Evolutionary conservation across 2,113 vertebrate species (phyloP), one percentile per base, ranked within the genome.

Genomic region (Leiothrix lutea): DNA sequence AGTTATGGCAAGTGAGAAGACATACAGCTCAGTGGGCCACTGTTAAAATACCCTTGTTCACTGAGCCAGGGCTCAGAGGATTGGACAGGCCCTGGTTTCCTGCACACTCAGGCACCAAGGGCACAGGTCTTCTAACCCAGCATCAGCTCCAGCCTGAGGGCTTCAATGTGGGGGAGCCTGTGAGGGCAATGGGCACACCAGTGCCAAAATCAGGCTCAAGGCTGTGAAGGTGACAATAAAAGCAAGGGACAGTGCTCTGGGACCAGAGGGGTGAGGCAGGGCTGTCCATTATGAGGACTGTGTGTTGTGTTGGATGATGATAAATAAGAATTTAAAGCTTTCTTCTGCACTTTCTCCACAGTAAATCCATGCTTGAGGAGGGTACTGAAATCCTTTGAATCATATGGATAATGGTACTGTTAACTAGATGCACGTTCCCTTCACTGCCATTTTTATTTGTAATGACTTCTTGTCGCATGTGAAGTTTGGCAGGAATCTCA

Each of bases 81-180:
- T 5, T n/a, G 42, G n/a, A n/a, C 25, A 36, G 22, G 28, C 5
- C 28, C 54, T 26, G 14, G 9, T 57, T 80, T 51, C 33, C 17
- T 1, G 14, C 36, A 51, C 24, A 23, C 5, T 14, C 14, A 23
- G 35, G 28, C 51, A 67, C 20, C 8, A 13, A 29, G 11, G 33
- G 33, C 53, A 66, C 11, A 8, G 9, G 9, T 67, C 17, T 67
- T n/a, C 20, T 38, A 45, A 36, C 7, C 8, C 71, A 60, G 61
- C 44, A 35, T 16, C 16, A 35, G 16, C n/a, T 80, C 10, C 35
- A 72, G 53, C 31, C 35, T 24, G 45, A 26, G 22, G 25, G 18
- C 4, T 64, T n/a, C 26, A 1, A 1, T 35, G 31, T 6, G 0
- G 45, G 6, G 26, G 31, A 50, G 11, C 24, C 25, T 10, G 12